Percentiles rank a stretch among this genome's conserved stretches.
Conservation (phyloP, 2,113 vertebrate genomes). For the Sclerurus mexicanus region DNA sequence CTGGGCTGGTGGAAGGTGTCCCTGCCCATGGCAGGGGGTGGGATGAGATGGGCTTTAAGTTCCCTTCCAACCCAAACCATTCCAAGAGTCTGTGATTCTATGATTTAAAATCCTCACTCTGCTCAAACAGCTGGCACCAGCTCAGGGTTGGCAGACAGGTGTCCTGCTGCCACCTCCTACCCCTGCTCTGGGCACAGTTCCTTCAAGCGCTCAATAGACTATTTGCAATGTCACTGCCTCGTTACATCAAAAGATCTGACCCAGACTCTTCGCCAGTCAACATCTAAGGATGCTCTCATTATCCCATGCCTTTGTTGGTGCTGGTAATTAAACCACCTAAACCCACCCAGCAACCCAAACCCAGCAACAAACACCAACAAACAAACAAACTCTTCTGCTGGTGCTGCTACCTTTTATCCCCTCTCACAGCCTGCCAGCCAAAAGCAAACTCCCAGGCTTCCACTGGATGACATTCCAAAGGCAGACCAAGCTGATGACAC, state of each 20-base stretch:
- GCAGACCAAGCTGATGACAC: background rate
- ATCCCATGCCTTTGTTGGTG: background rate
- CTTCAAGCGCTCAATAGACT: background rate
- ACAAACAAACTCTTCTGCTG: too few species aligned
- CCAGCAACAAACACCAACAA: too few species aligned
- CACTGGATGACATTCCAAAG: background rate
- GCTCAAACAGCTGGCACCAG: background rate
- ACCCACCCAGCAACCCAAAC: background rate
- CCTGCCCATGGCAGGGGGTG: background rate
- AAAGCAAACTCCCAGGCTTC: background rate
- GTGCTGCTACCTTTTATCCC: too few species aligned
- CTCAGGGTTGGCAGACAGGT: background rate
- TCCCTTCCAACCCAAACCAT: background rate
- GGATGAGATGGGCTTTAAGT: fast-evolving
- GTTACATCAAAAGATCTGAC: background rate
- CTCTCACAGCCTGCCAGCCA: too few species aligned
- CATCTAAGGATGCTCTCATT: background rate
- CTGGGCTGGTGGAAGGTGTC: background rate
- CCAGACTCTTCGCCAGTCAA: background rate
- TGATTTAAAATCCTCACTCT: background rate
- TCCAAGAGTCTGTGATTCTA: background rate
- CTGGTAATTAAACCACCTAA: background rate
- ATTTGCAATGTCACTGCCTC: background rate
- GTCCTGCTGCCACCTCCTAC: background rate
- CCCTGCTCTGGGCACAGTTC: background rate